Base-by-base conservation (phyloP, 2,113 vertebrate genomes). In the Colinus virginianus region DNA sequence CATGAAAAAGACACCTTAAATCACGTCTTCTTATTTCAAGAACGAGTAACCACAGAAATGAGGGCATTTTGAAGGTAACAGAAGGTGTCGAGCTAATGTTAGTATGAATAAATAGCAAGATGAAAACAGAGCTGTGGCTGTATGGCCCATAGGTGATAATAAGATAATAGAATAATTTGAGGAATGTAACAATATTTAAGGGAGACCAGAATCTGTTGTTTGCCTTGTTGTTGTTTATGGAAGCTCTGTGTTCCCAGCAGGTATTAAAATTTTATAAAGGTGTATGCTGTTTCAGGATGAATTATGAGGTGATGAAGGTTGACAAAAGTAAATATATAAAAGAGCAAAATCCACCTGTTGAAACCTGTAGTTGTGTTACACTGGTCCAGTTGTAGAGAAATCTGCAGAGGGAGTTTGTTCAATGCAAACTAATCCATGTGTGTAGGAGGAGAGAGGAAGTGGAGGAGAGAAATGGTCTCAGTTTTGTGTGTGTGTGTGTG, bases 71-170 rank as follows among this genome's bases (percentile, higher is more conserved):
- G 51, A 72, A 68, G 38, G 46, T 12, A 71, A 17, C 8, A 56
- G 11, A 78, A 38, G 16, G 6, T 36, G 46, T 87, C 9, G 43
- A 76, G 40, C 14, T 51, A 40, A 55, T 2, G 1, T 26, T 0
- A 0, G 11, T 75, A 7, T 34, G 67, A 82, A 48, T 51, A 74
- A 78, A 32, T 38, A 71, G 38, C 42, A 67, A 68, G 53, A 55
- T 42, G 26, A 55, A 61, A 81, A 32, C 28, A 53, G 15, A 40
- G 19, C 11, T 4, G 0, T n/a, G 46, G 51, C 59, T 40, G 9
- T 42, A 32, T 49, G 8, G 4, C 19, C 69, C 43, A 1, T 56
- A 77, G 17, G 3, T 66, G 20, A 43, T 88, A 77, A 74, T 56
- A 15, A 4, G 58, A 49, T 68, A 55, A 21, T 36, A 56, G 11